These are phyloP conservation scores for Peromyscus melanophrys DNA, from an alignment of 2,797 vertebrate genomes.

Conservation along the genomic window DNA sequence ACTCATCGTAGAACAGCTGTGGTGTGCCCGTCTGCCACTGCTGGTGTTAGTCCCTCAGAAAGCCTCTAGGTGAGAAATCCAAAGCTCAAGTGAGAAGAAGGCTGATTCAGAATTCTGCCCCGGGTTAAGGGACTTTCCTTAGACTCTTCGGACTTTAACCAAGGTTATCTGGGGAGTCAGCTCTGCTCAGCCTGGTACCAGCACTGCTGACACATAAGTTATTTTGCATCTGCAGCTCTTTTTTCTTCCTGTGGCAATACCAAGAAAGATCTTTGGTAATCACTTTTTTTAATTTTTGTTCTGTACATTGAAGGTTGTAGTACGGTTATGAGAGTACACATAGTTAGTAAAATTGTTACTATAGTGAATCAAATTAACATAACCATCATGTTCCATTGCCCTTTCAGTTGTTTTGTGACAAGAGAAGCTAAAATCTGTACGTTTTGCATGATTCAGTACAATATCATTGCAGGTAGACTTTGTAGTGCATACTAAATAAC, in stretches of 20 bases:
- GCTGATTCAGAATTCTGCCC: not conserved
- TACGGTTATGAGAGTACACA: not conserved
- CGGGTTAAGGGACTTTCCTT: not conserved
- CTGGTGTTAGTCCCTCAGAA: not conserved
- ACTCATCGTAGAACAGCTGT: not conserved
- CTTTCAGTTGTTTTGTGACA: not conserved
- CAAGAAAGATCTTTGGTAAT: not conserved
- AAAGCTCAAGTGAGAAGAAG: not conserved
- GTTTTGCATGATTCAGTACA: not conserved
- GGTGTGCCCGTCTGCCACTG: not conserved
- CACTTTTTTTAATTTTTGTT: not conserved
- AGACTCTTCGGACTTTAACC: not conserved
- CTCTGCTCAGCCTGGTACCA: not conserved
- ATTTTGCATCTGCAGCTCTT: not conserved
- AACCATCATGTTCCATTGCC: no score
- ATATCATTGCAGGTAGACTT: not conserved
- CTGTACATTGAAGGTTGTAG: not conserved
- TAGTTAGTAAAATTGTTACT: not conserved
- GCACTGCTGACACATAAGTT: not conserved
- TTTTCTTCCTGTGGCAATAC: not conserved
- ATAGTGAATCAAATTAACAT: not conserved
- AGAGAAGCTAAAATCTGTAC: not conserved
- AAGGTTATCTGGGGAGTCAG: not conserved
- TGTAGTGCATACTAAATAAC: not conserved
- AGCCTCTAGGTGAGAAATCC: not conserved